Evolutionary conservation across 1,140 invertebrate genomes (phyloP), one percentile per base, ranked within the genome.

Genomic region (Sesamia nonagrioides): DNA sequence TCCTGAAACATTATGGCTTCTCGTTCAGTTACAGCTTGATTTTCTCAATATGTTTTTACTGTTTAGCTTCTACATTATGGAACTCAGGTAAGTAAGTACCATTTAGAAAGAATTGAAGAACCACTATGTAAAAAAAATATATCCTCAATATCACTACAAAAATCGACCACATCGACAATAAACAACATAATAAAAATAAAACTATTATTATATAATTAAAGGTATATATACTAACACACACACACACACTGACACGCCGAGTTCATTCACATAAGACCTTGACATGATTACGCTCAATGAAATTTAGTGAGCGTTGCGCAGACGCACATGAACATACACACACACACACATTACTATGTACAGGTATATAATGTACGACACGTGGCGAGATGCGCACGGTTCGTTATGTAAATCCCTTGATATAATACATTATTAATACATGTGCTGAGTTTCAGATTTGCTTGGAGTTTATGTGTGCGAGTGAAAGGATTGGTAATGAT

Each of bases 181-280:
- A 66, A 18, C 21, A 0, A 42, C 13, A n/a, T 8, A 42, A 21
- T 1, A 56, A 58, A 58, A 69, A 68, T 27, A 13, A 33, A 68
- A 4, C 42, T 8, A 45, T 75, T 75, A 75, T 75, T 50, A 50
- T 13, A 45, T 61, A 75, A 75, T 37, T 61, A 50, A 68, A 35
- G 68, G 74, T 75, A 75, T 56, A 56, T 50, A 21, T 35, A 77
- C 61, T 21, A 50, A 77, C 17, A 45, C 17, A 68, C 72, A 75
- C 72, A 75, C 79, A 71, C 81, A 84, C 82, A 78, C 45, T 50
- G 45, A 52, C 78, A 54, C 37, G 17, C 8, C 56, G 63, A 77
- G 85, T 86, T 88, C 86, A 86, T 87, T 87, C 86, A 89, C 87
- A 82, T 80, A 73, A 75, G 83, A 83, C 88, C 88, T 87, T 89